Conservation (phyloP, 2,888 invertebrate genomes). For the Lysandra bellargus region DNA sequence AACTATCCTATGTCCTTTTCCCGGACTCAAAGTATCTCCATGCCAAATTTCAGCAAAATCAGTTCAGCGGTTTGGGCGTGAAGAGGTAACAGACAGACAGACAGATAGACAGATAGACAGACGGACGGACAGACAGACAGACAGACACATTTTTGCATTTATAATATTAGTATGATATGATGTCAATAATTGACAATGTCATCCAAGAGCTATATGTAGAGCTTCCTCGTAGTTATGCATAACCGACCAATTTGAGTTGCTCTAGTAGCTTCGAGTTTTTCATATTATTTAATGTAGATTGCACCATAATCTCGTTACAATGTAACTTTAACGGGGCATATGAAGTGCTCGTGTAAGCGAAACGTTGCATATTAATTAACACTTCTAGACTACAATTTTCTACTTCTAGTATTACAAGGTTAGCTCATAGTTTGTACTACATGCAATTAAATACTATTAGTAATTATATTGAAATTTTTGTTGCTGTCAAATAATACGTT, state of each 20-base stretch:
- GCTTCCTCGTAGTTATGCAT: not conserved
- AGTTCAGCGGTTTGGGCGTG: too few species aligned
- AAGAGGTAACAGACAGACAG: too few species aligned
- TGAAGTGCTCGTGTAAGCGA: slow-evolving; percentile 22
- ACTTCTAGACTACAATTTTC: slow-evolving; percentile 1
- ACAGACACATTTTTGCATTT: too few species aligned
- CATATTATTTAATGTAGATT: not conserved
- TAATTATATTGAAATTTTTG: not conserved
- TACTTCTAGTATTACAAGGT: not conserved
- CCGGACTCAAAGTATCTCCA: too few species aligned
- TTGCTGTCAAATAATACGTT: not conserved
- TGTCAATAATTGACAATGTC: not conserved
- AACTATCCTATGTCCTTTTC: too few species aligned
- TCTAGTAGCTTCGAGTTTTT: not conserved
- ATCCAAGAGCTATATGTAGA: too few species aligned
- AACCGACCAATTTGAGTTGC: not conserved
- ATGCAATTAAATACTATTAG: not conserved
- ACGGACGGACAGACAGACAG: too few species aligned
- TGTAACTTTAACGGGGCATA: not conserved
- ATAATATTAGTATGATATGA: too few species aligned
- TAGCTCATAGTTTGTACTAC: not conserved
- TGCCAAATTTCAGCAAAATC: too few species aligned
- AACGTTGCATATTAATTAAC: slow-evolving; percentile 31
- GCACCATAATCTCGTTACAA: not conserved
- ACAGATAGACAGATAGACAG: too few species aligned